Evolutionary conservation across 2,113 vertebrate species (phyloP).

Genomic region (Triplophysa dalaica): DNA sequence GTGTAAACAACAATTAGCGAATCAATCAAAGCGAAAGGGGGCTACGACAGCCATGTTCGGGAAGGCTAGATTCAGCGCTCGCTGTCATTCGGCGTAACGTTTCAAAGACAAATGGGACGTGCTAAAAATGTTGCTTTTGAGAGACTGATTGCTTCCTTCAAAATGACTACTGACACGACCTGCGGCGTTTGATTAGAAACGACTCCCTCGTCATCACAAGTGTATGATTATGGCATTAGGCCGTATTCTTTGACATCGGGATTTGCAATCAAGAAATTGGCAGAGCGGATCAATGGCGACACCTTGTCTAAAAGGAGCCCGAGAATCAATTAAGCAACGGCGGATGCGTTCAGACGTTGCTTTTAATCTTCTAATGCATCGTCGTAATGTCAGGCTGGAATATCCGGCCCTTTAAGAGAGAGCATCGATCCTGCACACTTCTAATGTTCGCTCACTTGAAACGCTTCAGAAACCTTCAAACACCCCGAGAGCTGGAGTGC

Average conservation of each 20-base stretch:
- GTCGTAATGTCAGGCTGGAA: conserved; percentile 57
- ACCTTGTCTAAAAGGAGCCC: conserved; percentile 63
- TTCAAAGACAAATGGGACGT: conserved; percentile 42
- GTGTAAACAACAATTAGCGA: conserved; percentile 62
- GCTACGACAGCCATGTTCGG: neutral
- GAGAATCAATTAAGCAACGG: conserved; percentile 73
- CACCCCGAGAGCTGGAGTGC: conserved; percentile 52
- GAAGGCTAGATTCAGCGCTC: conserved; percentile 48
- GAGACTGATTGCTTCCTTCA: conserved; percentile 64
- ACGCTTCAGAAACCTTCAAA: conserved; percentile 62
- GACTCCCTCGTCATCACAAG: conserved; percentile 69
- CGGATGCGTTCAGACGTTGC: conserved; percentile 70
- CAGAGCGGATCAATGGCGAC: conserved; percentile 68
- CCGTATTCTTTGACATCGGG: conserved; percentile 71
- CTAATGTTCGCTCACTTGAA: conserved; percentile 50
- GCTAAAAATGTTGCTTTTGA: conserved; percentile 54
- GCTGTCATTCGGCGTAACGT: conserved; percentile 36
- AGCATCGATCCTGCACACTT: conserved; percentile 68
- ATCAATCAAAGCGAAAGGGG: conserved; percentile 49
- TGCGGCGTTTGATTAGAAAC: conserved; percentile 69
- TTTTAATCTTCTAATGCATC: conserved; percentile 80
- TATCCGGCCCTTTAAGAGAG: conserved; percentile 64
- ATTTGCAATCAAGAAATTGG: conserved; percentile 78
- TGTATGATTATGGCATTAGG: conserved; percentile 79
- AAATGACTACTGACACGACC: conserved; percentile 58